Evolutionary conservation across 92 coral and sea anemone species (phyloP).

Genomic region (Galaxea fascicularis): DNA sequence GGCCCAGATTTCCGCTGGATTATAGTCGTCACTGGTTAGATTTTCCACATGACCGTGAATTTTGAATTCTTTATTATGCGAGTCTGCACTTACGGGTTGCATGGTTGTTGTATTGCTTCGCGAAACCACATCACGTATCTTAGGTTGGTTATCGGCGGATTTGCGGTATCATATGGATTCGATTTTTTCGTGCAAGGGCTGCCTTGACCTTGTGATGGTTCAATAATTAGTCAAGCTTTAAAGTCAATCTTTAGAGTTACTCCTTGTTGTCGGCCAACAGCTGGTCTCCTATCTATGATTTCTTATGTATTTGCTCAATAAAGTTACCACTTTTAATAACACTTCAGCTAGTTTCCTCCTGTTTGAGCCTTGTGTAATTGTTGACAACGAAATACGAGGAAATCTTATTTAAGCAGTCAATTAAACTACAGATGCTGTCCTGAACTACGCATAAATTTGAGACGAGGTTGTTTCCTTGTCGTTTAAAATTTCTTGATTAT

Average conservation of each 20-base stretch:
- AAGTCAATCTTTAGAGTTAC: not conserved
- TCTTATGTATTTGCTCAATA: constrained; percentile 1
- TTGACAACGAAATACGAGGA: not conserved
- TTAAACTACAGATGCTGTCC: not conserved
- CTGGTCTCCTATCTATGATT: not conserved
- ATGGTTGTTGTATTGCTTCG: not conserved
- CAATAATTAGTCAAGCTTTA: not conserved
- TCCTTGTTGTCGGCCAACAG: not conserved
- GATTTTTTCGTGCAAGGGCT: not conserved
- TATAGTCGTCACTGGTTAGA: not conserved
- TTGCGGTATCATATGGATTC: not conserved
- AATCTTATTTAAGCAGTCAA: constrained; percentile 13
- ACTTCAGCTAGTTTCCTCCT: not conserved
- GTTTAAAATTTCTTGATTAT: not conserved
- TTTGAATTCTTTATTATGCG: constrained; percentile 13
- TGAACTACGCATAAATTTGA: not conserved
- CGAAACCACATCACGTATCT: not conserved
- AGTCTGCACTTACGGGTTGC: constrained; percentile 22
- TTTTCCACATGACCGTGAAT: constrained; percentile 19
- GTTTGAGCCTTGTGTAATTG: constrained; percentile 4
- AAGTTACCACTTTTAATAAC: not conserved
- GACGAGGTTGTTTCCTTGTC: not conserved
- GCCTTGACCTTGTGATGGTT: not conserved
- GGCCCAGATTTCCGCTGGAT: constrained; percentile 21
- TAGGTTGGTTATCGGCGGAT: not conserved